Base-by-base conservation (phyloP, 2,888 invertebrate genomes). In the Oasisia sp. region DNA sequence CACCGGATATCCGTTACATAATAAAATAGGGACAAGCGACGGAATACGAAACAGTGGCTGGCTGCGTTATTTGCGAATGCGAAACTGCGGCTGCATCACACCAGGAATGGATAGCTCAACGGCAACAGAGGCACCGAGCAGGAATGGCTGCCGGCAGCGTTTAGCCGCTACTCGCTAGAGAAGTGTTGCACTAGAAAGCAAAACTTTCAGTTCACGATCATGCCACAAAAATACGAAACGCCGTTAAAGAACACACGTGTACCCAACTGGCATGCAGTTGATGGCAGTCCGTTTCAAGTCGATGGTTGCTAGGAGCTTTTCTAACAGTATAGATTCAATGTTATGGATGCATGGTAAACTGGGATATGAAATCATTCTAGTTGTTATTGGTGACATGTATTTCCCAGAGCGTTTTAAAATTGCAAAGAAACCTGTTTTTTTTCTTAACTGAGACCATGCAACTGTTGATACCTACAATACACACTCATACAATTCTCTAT, bases 21-120 rank as follows among this genome's bases (percentile, higher is more conserved):
- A 50, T 50, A 50, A 12, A 50, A 50, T 50, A 74, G 74, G 74
- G 74, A 74, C 74, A 74, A 74, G n/a, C 74, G 74, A 74, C 74
- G 74, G 27, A 74, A 74, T 74, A 74, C 74, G 74, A 74, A 27
- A 74, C 27, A 74, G 74, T 27, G 27, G 74, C 74, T 74, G 74
- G 74, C 74, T 74, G 74, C n/a, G 74, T 74, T 74, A 74, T 74
- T 74, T 74, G 74, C 74, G 27, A 74, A 74, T 74, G 1, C 74
- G 74, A 74, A 74, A 74, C 74, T 74, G 74, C 74, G 74, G 74
- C 74, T 74, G 74, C 74, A 74, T 74, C 74, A 74, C 74, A 74
- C 74, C 74, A 74, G 74, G 74, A 74, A 74, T 74, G 74, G 74
- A 74, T 74, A 74, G 74, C 74, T 74, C 19, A 74, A 74, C n/a